phyloP scores from a whole-genome alignment of 2,888 invertebrate genomes.

The Spatulosminthurus flaviceps region DNA sequence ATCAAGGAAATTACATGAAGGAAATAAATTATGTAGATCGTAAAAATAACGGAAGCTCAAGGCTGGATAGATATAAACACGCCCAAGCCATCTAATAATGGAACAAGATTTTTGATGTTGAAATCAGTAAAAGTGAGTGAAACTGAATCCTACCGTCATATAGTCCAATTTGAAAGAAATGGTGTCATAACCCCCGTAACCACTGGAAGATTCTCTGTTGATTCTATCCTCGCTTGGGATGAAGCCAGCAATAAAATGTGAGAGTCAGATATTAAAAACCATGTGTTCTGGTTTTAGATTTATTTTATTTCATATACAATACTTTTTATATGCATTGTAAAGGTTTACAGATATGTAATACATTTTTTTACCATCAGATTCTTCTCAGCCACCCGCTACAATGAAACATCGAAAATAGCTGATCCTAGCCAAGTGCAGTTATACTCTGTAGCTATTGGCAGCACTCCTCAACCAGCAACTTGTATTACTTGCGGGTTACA shows the following conservation, averaged over 20 bases:
- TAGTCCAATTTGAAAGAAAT: conserved; percentile 56
- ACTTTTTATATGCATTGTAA: background rate
- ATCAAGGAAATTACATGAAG: too few relatives aligned
- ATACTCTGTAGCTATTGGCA: conserved; percentile 73
- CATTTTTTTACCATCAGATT: conserved; percentile 71
- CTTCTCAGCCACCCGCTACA: conserved; percentile 77
- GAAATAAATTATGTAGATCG: conserved; percentile 64
- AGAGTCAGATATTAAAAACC: conserved; percentile 65
- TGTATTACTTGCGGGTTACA: conserved; percentile 81
- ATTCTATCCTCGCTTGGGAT: conserved; percentile 80
- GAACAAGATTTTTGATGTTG: conserved; percentile 77
- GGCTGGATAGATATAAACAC: conserved; percentile 76
- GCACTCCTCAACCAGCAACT: conserved; percentile 68
- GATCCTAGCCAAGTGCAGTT: conserved; percentile 84
- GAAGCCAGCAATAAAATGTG: conserved; percentile 74
- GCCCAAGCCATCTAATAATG: conserved; percentile 74
- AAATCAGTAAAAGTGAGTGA: conserved; percentile 74
- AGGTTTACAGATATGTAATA: conserved; percentile 1
- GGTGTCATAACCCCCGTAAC: conserved; percentile 69
- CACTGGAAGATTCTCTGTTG: conserved; percentile 75
- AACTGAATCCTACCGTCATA: conserved; percentile 66
- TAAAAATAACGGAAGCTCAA: conserved; percentile 70
- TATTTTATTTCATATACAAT: background rate
- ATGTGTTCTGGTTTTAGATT: background rate
- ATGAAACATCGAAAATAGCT: conserved; percentile 68